Conservation (phyloP, 2,888 invertebrate genomes). For the Cataglyphis altisquamis region DNA sequence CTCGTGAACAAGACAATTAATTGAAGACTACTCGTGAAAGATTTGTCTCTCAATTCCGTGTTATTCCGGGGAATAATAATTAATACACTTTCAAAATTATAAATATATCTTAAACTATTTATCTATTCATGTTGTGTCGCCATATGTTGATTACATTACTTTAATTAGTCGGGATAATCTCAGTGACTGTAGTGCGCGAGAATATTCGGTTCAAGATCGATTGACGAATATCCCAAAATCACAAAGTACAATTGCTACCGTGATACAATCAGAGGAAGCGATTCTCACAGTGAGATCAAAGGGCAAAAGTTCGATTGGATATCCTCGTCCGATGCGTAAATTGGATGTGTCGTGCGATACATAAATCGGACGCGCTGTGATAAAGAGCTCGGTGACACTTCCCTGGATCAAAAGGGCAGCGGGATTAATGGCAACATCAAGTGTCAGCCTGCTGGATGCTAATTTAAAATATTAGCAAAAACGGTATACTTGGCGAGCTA, state of each 20-base stretch:
- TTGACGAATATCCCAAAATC: conserved; percentile 9
- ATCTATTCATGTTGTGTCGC: neutral
- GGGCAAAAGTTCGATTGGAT: conserved; percentile 28
- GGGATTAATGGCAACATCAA: conserved; percentile 10
- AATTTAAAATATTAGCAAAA: neutral
- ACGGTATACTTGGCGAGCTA: neutral
- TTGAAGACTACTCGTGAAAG: neutral
- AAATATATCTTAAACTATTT: neutral
- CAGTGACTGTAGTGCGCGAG: neutral
- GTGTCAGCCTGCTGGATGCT: neutral
- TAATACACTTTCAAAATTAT: too few species aligned
- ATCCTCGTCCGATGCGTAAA: conserved; percentile 18
- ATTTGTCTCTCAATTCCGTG: neutral
- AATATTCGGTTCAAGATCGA: conserved; percentile 8
- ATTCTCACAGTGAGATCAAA: conserved; percentile 36
- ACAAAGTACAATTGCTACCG: conserved; percentile 24
- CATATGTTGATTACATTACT: conserved; percentile 1
- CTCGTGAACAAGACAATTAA: neutral
- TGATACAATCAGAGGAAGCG: conserved; percentile 9
- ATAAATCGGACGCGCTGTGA: conserved; percentile 25
- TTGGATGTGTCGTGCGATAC: conserved; percentile 43
- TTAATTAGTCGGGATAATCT: neutral
- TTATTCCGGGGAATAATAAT: neutral
- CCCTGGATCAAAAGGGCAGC: neutral
- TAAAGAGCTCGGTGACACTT: conserved; percentile 19